Conservation (phyloP, 2,113 vertebrate genomes). For the Athene cunicularia region DNA sequence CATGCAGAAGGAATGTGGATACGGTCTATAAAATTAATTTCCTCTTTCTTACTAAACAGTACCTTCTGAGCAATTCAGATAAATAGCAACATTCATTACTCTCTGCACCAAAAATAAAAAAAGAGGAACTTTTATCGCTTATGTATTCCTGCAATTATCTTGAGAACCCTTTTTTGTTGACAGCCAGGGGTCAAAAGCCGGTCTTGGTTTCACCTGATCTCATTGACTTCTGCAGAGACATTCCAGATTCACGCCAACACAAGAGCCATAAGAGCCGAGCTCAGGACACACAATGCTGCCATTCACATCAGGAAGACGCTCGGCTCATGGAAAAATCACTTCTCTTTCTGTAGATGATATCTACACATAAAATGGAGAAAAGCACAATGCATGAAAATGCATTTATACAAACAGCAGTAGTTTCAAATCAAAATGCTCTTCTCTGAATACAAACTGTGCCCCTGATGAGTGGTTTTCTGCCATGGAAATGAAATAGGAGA, state of each 20-base stretch:
- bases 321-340: slow-evolving; percentile 8
- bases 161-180: not conserved
- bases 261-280: not conserved
- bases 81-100: not conserved
- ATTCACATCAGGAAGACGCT: not conserved
- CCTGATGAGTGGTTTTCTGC: accelerated
- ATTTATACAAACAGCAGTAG: accelerated
- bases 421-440: not conserved
- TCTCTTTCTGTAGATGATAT: not conserved
- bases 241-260: slow-evolving; percentile 2
- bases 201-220: slow-evolving; percentile 17
- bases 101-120: not conserved
- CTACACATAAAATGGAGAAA: not conserved
- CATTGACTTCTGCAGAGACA: not conserved
- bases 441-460: accelerated
- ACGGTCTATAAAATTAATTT: slow-evolving; percentile 19
- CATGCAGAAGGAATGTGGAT: not conserved
- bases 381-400: not conserved
- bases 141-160: slow-evolving; percentile 25
- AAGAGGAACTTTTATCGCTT: not conserved
- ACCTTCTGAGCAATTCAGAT: not conserved
- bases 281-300: slow-evolving; percentile 24
- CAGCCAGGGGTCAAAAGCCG: slow-evolving; percentile 29
- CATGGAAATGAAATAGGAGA: accelerated
- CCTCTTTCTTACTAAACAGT: slow-evolving; percentile 44